A percentile compares a stretch with the other conserved stretches of the same genome.
Conservation (phyloP, 2,113 vertebrate species). For the Vulpes ferrilata region DNA sequence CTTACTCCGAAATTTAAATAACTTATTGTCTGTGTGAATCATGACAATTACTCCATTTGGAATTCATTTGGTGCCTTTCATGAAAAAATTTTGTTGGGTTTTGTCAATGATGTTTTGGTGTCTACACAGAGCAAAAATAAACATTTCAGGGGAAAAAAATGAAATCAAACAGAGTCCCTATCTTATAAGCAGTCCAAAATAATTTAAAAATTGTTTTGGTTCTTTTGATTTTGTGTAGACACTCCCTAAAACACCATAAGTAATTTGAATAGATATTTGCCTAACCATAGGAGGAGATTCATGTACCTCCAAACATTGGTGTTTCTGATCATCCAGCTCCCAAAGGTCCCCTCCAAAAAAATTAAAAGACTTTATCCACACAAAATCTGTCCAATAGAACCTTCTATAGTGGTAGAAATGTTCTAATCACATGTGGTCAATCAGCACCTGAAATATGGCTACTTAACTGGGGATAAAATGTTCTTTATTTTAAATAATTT, state of each 20-base stretch:
- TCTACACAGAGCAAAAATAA: constrained; percentile 28
- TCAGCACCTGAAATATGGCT: not conserved
- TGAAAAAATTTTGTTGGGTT: not conserved
- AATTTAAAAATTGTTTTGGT: not conserved
- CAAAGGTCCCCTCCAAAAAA: not conserved
- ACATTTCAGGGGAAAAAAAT: not conserved
- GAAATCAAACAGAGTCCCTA: not conserved
- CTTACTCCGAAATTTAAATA: not conserved
- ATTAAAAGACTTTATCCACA: not conserved
- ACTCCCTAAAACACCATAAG: not conserved
- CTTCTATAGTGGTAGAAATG: not conserved
- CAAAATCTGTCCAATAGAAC: not conserved
- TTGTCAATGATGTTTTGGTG: constrained; percentile 9
- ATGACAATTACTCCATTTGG: not conserved
- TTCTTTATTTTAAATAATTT: not conserved
- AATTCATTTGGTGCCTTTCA: not conserved
- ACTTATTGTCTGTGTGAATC: not conserved
- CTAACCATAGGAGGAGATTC: constrained; percentile 72
- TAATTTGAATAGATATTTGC: not conserved
- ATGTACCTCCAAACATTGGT: constrained; percentile 82
- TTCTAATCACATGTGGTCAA: not conserved
- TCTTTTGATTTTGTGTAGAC: constrained; percentile 24
- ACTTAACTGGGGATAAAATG: not conserved
- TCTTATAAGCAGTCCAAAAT: not conserved
- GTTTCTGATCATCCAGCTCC: constrained; percentile 29